Base-by-base conservation (phyloP, 2,113 vertebrate genomes). In the Nicator chloris region DNA sequence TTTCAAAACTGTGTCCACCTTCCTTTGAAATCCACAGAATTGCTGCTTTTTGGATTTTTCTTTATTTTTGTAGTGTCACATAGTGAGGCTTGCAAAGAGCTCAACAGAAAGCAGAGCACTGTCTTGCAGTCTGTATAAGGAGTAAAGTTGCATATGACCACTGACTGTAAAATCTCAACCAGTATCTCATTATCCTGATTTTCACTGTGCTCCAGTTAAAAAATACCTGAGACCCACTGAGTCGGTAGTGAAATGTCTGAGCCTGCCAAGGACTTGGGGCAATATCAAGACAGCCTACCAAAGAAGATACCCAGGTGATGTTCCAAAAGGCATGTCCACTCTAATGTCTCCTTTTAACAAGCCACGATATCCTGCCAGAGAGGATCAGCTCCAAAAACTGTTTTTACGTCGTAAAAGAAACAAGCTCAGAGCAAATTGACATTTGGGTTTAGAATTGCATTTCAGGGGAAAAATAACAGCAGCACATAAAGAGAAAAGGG, bases 261-360 rank as follows among this genome's bases (percentile, higher is more conserved):
- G 88, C 57, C 92, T 91, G 61, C 83, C 81, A 92, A 92, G 63
- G 75, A 82, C 63, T 26, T 93, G 77, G 77, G 83, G 24, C 73
- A 92, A 22, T 54, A 63, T 80, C 70, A 84, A 89, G 70, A 59
- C 0, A 9, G 24, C 90, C 69, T 84, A 82, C 11, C 0, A 6
- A 85, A 64, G 64, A 57, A 82, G 73, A 66, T 91, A 92, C 77
- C 79, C 60, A 73, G 59, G 44, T 68, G 65, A 64, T 82, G 85
- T 15, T 81, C 85, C 94, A 86, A 90, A 93, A 94, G 59, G 53
- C 63, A 68, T 7, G 70, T 82, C 91, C 72, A 18, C 9, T 61
- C 45, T 86, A 90, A 60, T 9, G 64, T 54, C 83, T 87, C 84
- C 76, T 63, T 82, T 69, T 77, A 95, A 68, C 47, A 91, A 88